Percentiles rank a stretch among this genome's conserved stretches.
These are phyloP conservation scores for Drosophila leontia DNA, from an alignment of 1,140 invertebrate genomes.

Conservation along the genomic window DNA sequence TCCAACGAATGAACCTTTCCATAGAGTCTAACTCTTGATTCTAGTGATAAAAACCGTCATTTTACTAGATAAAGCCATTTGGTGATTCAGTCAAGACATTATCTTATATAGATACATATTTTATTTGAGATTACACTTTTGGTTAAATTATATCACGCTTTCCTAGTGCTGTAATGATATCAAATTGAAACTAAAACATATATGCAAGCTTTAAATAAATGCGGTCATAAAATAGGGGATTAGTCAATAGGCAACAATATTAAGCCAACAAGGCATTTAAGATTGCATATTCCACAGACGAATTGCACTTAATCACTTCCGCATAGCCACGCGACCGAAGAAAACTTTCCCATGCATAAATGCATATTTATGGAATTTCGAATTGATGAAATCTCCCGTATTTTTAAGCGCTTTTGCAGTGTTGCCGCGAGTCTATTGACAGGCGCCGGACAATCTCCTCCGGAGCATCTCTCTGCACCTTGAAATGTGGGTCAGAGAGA, in stretches of 20 bases:
- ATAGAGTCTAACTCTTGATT: neutral
- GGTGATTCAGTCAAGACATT: neutral
- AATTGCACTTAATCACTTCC: constrained; percentile 25
- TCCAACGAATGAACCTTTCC: neutral
- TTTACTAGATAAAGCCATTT: neutral
- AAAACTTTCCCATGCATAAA: constrained; percentile 55
- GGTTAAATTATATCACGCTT: neutral
- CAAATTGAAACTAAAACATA: neutral
- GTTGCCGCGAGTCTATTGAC: neutral
- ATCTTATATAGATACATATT: neutral
- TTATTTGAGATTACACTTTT: too few species aligned
- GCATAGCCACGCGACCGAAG: constrained; percentile 28
- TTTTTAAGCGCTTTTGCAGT: constrained; percentile 28
- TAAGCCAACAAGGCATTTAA: neutral
- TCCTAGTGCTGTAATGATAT: neutral
- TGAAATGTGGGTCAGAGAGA: constrained; percentile 58
- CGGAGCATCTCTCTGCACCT: constrained; percentile 1
- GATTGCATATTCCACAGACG: neutral
- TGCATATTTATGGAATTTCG: constrained; percentile 53
- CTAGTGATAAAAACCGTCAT: neutral
- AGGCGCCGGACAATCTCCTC: constrained; percentile 10
- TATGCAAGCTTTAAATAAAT: neutral
- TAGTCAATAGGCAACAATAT: neutral
- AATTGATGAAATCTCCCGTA: constrained; percentile 30
- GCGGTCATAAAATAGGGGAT: neutral